Base-by-base conservation (phyloP, 2,888 invertebrate genomes). In the Thumatha senex region DNA sequence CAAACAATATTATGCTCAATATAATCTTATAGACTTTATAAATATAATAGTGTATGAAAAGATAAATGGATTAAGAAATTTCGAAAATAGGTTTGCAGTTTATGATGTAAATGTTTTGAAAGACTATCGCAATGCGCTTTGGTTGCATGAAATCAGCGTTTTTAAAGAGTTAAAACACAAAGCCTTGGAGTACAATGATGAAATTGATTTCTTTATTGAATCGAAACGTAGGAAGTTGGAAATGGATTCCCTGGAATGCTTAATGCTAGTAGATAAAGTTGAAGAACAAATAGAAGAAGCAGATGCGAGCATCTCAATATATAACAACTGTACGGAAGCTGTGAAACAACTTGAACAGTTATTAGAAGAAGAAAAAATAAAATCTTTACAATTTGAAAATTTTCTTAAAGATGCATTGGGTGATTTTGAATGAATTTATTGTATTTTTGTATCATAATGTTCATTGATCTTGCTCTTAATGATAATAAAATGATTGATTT, bases 11-110 rank as follows among this genome's bases (percentile, higher is more conserved):
- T 87, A 91, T 59, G 74, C 84, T 40, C 74, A 89, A 34, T 88
- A 92, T 65, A 81, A 92, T 70, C 92, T 94, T 80, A 77, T 90
- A 40, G 89, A 93, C 58, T 81, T 93, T 41, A 80, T 94, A 48
- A 92, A 93, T 78, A 76, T 93, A 31, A 79, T 94, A 50, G 85
- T 92, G 13, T 80, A 85, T 56, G 93, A 93, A 77, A 93, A 93
- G 72, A 86, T 94, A 45, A 86, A 82, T 48, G 80, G 82, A 43
- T 71, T 90, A 12, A 80, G 89, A 30, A 81, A 86, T 51, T 85
- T 93, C 61, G 80, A 89, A 54, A 82, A 86, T 51, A 72, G 82
- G 56, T 88, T 83, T 62, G 93, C 93, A 0, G 89, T 95, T 43
- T 95, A 95, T 70, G 88, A 94, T 53, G 90, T 82, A 63, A 78